phyloP scores from a whole-genome alignment of 2,113 vertebrate genomes.

The Casuarius casuarius region DNA sequence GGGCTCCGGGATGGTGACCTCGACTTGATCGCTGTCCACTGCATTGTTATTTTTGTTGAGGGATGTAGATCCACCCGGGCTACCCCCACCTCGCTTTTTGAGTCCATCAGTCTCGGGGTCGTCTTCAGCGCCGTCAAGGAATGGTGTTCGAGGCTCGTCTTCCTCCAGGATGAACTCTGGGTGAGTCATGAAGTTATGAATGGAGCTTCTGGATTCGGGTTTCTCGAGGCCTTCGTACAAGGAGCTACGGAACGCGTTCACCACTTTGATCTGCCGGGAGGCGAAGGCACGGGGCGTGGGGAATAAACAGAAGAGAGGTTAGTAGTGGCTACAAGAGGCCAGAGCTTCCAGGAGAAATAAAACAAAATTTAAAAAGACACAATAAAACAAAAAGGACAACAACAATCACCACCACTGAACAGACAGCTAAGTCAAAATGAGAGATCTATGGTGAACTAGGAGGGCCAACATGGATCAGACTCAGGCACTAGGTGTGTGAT shows the following conservation, averaged over 20 bases:
- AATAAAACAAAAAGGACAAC: neutral
- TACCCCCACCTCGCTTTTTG: constrained; percentile 47
- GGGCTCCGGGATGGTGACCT: constrained; percentile 49
- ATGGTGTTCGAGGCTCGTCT: constrained; percentile 83
- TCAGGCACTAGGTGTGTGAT: constrained; percentile 66
- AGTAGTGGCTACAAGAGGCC: neutral
- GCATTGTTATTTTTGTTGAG: constrained; percentile 81
- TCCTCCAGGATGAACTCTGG: constrained; percentile 91
- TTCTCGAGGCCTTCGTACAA: constrained; percentile 90
- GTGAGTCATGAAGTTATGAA: constrained; percentile 97
- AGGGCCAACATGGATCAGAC: constrained; percentile 24
- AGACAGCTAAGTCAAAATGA: constrained; percentile 47
- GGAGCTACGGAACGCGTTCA: constrained; percentile 97
- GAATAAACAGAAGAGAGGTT: constrained; percentile 50
- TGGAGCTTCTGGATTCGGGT: constrained; percentile 90
- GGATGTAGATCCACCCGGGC: constrained; percentile 22
- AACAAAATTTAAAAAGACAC: neutral
- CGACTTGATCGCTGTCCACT: constrained; percentile 69
- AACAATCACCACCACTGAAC: constrained; percentile 43
- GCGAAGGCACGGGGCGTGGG: neutral
- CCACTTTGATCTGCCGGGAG: constrained; percentile 92
- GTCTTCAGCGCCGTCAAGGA: constrained; percentile 82
- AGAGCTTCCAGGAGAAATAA: constrained; percentile 13
- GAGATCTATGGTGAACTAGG: constrained; percentile 30
- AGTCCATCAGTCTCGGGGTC: constrained; percentile 73